Percentiles rank a stretch among this genome's conserved stretches.
phyloP scores from a whole-genome alignment of 1,140 invertebrate genomes.

The Drosophila tani region DNA sequence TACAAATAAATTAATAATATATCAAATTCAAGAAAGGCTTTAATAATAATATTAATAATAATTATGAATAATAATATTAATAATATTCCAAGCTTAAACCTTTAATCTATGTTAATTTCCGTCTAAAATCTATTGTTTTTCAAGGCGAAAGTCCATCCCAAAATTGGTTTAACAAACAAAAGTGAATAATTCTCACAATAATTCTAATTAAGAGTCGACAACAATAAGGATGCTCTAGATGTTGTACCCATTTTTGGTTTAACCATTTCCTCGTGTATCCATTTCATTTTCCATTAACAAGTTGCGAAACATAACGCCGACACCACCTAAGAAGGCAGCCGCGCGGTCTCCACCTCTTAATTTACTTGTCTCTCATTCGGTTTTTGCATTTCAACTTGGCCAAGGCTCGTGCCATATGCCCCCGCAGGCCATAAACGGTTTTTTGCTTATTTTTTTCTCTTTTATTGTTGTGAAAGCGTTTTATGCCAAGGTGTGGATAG shows the following conservation, averaged over 20 bases:
- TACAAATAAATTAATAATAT: neutral
- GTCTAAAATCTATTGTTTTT: neutral
- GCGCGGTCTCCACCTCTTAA: conserved; percentile 35
- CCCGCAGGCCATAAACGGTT: conserved; percentile 51
- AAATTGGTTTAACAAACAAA: neutral
- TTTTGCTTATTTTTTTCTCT: conserved; percentile 35
- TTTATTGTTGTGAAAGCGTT: conserved; percentile 69
- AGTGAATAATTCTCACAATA: conserved; percentile 6
- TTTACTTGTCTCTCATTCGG: conserved; percentile 34
- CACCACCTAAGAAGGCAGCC: conserved; percentile 41
- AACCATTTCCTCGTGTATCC: conserved; percentile 27
- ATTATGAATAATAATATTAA: too few relatives aligned
- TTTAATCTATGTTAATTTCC: conserved; percentile 8
- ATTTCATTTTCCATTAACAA: conserved; percentile 34
- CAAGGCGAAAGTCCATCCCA: neutral
- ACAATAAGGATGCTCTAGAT: conserved; percentile 12
- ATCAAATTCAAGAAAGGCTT: neutral
- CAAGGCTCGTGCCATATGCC: conserved; percentile 70
- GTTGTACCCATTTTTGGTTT: conserved; percentile 5
- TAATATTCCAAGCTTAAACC: neutral
- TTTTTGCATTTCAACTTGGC: conserved; percentile 71
- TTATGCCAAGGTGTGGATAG: conserved; percentile 55
- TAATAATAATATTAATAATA: too few relatives aligned
- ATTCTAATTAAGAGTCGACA: conserved; percentile 7
- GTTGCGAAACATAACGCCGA: conserved; percentile 36